Evolutionary conservation across 2,113 vertebrate genomes (phyloP), one percentile per base, ranked within the genome.

Genomic region (Anhinga rufa): DNA sequence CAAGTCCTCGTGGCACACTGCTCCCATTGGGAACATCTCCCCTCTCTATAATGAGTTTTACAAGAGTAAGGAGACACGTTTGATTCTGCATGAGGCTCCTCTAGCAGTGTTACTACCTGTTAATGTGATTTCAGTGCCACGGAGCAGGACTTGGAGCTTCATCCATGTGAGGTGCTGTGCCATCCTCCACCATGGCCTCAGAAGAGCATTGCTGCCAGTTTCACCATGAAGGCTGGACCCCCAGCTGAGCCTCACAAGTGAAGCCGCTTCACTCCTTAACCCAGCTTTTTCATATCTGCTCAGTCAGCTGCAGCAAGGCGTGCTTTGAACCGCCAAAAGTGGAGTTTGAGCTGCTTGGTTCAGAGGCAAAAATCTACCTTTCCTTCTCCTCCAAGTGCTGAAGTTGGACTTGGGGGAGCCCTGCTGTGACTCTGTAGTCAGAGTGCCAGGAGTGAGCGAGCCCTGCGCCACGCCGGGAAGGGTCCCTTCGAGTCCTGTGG

Each of bases 381-480:
- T 88, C 78, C 31, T 95, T 19, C 36, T 55, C 31, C 49, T 95
- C 82, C 58, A 42, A 28, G 31, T 3, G 1, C 34, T 86, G 46
- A 88, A 88, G 17, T 19, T 9, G 9, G 44, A 32, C 69, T 31
- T 2, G 0, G 8, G 52, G 51, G 68, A 89, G 17, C 36, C 31
- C 81, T 81, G 49, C 57, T 90, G 85, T 85, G 86, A 62, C 48
- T 87, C 36, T 92, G 54, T 76, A 49, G 76, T 87, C 42, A 68
- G 66, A 54, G 31, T 86, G 31, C 65, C 62, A 55, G 82, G 20
- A 32, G 46, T 38, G 17, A 88, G 6, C 0, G 2, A 82, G 40
- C 2, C 5, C 14, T 31, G 29, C 0, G 1, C 15, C 2, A 0
- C 1, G 1, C 10, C 1, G 1, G 22, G 14, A 24, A 81, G 44